Evolutionary conservation across 2,113 vertebrate species (phyloP).

Genomic region (Rhabdornis inornatus): DNA sequence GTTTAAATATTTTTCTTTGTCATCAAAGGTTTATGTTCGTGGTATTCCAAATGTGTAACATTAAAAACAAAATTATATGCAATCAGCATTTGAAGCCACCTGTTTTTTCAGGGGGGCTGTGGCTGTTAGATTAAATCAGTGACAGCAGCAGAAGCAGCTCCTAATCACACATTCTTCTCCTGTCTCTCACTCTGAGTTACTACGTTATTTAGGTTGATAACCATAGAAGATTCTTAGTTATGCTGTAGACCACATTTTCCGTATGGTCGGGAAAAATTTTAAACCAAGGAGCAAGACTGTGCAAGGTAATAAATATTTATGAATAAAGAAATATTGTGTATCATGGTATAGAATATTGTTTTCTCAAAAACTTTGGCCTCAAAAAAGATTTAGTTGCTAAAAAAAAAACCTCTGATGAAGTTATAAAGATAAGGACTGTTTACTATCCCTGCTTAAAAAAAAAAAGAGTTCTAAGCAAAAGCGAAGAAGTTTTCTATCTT

Average conservation of each 20-base stretch:
- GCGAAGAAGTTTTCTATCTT: background rate
- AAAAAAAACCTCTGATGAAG: background rate
- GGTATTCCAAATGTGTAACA: background rate
- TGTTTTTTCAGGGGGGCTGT: background rate
- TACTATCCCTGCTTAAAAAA: background rate
- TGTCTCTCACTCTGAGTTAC: background rate
- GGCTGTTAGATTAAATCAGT: background rate
- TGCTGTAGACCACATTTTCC: background rate
- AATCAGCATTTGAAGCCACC: background rate
- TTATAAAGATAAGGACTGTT: background rate
- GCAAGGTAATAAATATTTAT: background rate
- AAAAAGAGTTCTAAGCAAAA: background rate
- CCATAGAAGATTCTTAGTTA: background rate
- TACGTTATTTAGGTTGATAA: background rate
- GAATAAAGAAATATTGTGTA: background rate
- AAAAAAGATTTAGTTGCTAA: background rate
- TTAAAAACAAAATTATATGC: background rate
- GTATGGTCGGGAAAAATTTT: background rate
- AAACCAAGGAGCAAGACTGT: background rate
- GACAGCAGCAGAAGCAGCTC: background rate
- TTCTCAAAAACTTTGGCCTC: background rate
- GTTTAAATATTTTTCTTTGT: background rate
- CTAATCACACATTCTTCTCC: background rate
- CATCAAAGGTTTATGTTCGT: background rate
- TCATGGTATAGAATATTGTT: background rate